These are phyloP conservation scores for Hedya salicella DNA, from an alignment of 2,888 invertebrate genomes.

Conservation along the genomic window DNA sequence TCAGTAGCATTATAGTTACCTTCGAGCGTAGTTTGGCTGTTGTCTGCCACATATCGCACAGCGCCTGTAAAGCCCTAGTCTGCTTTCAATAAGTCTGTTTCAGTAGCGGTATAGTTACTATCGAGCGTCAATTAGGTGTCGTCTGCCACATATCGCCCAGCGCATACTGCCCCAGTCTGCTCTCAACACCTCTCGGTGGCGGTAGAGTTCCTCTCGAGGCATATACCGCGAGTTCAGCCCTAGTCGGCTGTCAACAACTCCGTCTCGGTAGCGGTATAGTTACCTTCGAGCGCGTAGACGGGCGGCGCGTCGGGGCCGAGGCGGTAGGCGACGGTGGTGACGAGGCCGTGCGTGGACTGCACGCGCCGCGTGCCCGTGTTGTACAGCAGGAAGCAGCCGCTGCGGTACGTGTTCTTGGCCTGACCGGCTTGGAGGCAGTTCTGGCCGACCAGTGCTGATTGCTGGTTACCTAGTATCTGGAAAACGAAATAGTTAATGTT, in stretches of 20 bases:
- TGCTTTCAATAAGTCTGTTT: too few species aligned
- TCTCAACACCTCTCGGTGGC: too few species aligned
- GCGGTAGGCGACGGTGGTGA: slow-evolving; percentile 96
- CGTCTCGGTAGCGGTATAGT: not conserved
- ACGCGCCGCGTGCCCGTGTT: slow-evolving; percentile 96
- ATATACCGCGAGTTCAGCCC: too few species aligned
- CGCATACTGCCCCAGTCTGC: too few species aligned
- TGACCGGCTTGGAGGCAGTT: slow-evolving; percentile 94
- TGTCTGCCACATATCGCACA: too few species aligned
- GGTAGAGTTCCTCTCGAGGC: slow-evolving; percentile 90
- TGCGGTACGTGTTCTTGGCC: slow-evolving; percentile 97
- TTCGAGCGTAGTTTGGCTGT: too few species aligned
- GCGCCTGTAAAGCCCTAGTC: too few species aligned
- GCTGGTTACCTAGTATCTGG: slow-evolving; percentile 97
- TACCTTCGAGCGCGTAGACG: slow-evolving; percentile 97
- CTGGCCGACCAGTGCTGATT: slow-evolving; percentile 96
- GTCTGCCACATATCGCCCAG: too few species aligned
- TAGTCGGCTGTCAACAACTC: too few species aligned
- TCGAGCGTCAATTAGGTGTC: too few species aligned
- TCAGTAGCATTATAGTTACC: too few species aligned
- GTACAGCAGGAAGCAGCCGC: slow-evolving; percentile 97
- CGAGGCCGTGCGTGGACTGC: slow-evolving; percentile 93
- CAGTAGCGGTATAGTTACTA: too few species aligned
- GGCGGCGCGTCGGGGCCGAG: slow-evolving; percentile 92
- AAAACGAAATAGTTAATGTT: slow-evolving; percentile 44